These are phyloP conservation scores for Notarius lentiginosus DNA, from an alignment of 2,113 vertebrate genomes.

Conservation along the genomic window DNA sequence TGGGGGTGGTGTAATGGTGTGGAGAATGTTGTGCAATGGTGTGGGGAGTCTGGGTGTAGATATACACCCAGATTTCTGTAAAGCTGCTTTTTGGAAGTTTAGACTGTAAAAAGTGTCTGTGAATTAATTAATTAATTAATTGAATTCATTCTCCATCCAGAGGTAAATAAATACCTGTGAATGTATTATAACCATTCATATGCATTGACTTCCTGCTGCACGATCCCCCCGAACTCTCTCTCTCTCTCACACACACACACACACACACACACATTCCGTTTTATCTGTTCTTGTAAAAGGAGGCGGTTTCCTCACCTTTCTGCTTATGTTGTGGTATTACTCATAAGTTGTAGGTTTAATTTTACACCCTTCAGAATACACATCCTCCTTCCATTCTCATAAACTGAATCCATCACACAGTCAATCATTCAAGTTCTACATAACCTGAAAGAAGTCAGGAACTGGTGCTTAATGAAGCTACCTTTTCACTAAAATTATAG, in stretches of 20 bases:
- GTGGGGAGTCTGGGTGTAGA: too few relatives aligned
- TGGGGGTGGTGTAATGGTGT: too few relatives aligned
- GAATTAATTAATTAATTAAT: too few relatives aligned
- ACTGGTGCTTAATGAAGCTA: not conserved
- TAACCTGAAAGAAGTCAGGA: not conserved
- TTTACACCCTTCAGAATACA: conserved; percentile 17
- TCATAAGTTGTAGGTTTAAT: conserved; percentile 20
- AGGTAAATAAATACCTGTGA: not conserved
- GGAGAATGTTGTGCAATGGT: too few relatives aligned
- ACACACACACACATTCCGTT: not conserved
- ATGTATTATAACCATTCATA: not conserved
- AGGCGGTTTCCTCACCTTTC: conserved; percentile 6
- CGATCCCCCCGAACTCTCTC: not conserved
- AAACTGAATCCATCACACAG: not conserved
- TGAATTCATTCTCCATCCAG: too few relatives aligned
- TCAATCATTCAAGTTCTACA: not conserved
- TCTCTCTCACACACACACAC: not conserved
- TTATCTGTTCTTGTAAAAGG: conserved; percentile 32
- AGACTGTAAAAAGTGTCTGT: not conserved
- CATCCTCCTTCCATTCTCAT: conserved; percentile 12
- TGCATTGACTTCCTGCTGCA: not conserved
- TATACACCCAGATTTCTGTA: too few relatives aligned
- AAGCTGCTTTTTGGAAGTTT: not conserved
- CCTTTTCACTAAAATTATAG: not conserved
- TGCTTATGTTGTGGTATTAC: conserved; percentile 20